Evolutionary conservation across 2,797 vertebrate genomes (phyloP).

Genomic region (Phrynocephalus forsythii): DNA sequence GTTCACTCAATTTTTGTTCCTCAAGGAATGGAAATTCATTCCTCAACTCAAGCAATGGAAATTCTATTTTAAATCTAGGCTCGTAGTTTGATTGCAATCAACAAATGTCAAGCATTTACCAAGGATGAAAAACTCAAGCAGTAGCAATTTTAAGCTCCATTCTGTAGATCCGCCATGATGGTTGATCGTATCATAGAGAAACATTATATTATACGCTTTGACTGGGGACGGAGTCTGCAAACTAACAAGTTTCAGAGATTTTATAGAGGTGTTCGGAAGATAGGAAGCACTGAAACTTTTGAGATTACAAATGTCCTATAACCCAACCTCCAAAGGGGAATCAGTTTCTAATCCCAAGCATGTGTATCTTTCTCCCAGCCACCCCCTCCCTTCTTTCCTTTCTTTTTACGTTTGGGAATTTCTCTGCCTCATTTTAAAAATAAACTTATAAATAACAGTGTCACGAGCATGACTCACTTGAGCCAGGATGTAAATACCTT

Average conservation of each 20-base stretch:
- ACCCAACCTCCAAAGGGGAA: not conserved
- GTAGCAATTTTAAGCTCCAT: not conserved
- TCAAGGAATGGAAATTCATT: constrained; percentile 12
- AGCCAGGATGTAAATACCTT: not conserved
- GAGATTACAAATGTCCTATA: not conserved
- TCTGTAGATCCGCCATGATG: not conserved
- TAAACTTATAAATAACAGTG: too few species aligned
- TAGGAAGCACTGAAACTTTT: not conserved
- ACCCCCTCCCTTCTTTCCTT: not conserved
- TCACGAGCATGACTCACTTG: not conserved
- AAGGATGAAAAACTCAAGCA: constrained; percentile 21
- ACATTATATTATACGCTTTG: not conserved
- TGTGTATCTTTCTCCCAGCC: not conserved
- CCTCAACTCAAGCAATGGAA: constrained; percentile 18
- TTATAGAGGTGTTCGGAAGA: not conserved
- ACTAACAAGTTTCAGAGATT: not conserved
- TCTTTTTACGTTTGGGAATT: not conserved
- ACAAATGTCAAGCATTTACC: constrained; percentile 6
- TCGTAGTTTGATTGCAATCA: constrained; percentile 16
- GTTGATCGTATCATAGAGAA: constrained; percentile 8
- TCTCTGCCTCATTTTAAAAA: too few species aligned
- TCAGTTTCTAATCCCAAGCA: not conserved
- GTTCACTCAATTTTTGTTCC: constrained; percentile 10
- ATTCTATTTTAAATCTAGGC: constrained; percentile 19
- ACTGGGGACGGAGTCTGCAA: not conserved